A percentile compares a stretch with the other conserved stretches of the same genome.
These are phyloP conservation scores for Helicorthomorpha holstii DNA, from an alignment of 1,140 invertebrate genomes.

Conservation along the genomic window DNA sequence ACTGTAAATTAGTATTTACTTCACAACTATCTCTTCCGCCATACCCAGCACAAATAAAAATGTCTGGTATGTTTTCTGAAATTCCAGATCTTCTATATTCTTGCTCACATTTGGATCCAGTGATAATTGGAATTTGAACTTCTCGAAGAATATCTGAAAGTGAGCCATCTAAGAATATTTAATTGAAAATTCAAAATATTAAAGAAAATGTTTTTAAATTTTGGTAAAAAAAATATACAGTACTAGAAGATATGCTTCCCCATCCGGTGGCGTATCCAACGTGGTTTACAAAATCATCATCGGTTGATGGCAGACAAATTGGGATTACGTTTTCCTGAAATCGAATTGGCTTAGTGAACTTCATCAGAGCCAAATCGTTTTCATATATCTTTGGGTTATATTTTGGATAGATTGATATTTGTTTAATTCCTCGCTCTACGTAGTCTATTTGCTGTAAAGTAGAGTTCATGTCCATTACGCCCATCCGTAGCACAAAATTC, in stretches of 20 bases:
- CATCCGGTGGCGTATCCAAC: neutral
- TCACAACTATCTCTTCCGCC: slow-evolving; percentile 88
- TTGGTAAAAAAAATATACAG: too few species aligned
- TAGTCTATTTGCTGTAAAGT: slow-evolving; percentile 73
- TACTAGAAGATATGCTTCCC: slow-evolving; percentile 57
- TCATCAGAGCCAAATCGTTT: neutral
- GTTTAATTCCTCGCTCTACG: slow-evolving; percentile 69
- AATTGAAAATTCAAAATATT: too few species aligned
- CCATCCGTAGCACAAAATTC: slow-evolving; percentile 65
- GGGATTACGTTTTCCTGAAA: neutral
- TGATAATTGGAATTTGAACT: slow-evolving; percentile 77
- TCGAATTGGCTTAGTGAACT: neutral
- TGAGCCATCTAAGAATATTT: slow-evolving; percentile 45
- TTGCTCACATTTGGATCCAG: slow-evolving; percentile 70
- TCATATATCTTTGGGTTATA: slow-evolving; percentile 20
- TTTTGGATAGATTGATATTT: slow-evolving; percentile 77
- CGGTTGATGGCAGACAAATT: neutral
- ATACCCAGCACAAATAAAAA: slow-evolving; percentile 86
- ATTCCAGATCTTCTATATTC: slow-evolving; percentile 82
- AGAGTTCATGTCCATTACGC: slow-evolving; percentile 71
- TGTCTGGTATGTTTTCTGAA: slow-evolving; percentile 80
- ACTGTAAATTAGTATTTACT: slow-evolving; percentile 28
- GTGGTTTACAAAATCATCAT: neutral
- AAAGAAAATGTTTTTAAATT: too few species aligned
- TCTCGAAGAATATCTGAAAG: slow-evolving; percentile 76